phyloP scores from a whole-genome alignment of 92 coral and sea anemone species.

The Parazoanthus darwini region DNA sequence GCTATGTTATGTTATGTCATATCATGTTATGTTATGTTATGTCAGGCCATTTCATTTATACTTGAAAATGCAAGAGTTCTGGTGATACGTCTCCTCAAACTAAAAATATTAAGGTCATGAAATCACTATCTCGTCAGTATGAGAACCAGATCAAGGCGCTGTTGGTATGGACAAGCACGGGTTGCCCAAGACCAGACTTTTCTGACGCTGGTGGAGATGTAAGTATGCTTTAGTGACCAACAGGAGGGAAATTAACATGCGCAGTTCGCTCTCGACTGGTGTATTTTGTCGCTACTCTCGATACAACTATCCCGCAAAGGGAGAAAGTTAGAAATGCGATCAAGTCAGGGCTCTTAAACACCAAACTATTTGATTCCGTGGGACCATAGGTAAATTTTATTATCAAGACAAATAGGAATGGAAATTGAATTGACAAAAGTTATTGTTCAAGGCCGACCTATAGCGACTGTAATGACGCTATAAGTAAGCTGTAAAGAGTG shows the following conservation, averaged over 20 bases:
- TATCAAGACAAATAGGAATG: no score
- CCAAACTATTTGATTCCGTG: not conserved
- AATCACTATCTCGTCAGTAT: slow-evolving; percentile 48
- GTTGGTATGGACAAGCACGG: slow-evolving; percentile 72
- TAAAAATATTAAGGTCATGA: not conserved
- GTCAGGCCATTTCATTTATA: no score
- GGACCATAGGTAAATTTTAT: no score
- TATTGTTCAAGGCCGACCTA: no score
- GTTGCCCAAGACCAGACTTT: slow-evolving; percentile 75
- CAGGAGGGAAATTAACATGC: not conserved
- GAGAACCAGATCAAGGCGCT: slow-evolving; percentile 82
- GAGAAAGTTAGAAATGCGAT: not conserved
- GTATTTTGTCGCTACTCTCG: not conserved
- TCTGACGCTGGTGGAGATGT: slow-evolving; percentile 88
- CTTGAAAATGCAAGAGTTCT: not conserved
- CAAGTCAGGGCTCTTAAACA: not conserved
- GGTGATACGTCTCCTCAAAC: not conserved
- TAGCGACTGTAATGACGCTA: no score
- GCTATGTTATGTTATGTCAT: no score
- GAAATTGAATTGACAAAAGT: no score
- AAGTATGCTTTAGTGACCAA: slow-evolving; percentile 17
- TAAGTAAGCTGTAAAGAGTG: no score
- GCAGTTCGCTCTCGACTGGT: not conserved
- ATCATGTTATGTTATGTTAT: no score
- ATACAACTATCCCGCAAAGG: not conserved